phyloP scores from a whole-genome alignment of 2,797 vertebrate genomes.

The Enteromius anoplus region DNA sequence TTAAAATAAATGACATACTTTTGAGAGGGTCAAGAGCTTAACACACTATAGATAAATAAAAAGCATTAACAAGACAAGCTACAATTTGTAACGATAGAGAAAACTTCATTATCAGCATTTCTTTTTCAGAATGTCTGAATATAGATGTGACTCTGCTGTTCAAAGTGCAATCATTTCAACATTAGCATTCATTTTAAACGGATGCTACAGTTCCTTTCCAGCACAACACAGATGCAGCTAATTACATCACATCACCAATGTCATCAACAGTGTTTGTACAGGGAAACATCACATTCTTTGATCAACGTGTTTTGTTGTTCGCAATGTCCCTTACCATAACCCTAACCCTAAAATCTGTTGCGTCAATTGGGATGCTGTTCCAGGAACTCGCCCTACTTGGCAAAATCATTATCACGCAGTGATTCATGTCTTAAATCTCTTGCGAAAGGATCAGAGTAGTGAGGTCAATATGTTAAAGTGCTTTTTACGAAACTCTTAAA shows the following conservation, averaged over 20 bases:
- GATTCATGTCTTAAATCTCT: conserved; percentile 12
- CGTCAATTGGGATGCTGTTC: not conserved
- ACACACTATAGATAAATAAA: conserved; percentile 13
- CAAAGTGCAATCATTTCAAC: not conserved
- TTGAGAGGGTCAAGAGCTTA: conserved; percentile 18
- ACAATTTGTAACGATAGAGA: conserved; percentile 10
- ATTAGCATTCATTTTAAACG: not conserved
- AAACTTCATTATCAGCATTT: not conserved
- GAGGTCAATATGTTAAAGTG: not conserved
- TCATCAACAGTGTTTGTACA: conserved; percentile 43
- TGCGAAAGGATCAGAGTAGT: not conserved
- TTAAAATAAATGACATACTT: conserved; percentile 20
- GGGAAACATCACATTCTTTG: not conserved
- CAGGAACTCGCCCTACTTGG: not conserved
- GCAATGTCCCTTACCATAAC: not conserved
- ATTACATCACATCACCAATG: conserved; percentile 53
- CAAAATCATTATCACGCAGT: conserved; percentile 2
- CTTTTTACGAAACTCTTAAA: not conserved
- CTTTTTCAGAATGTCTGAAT: conserved; percentile 2
- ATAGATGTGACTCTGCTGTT: not conserved
- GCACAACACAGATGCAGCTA: conserved; percentile 40
- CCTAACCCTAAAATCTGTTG: conserved; percentile 2
- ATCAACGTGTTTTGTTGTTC: not conserved
- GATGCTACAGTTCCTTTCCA: not conserved
- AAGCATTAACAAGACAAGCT: conserved; percentile 4